These are phyloP conservation scores for Diplolepis rosae DNA, from an alignment of 2,888 invertebrate species.

Conservation along the genomic window DNA sequence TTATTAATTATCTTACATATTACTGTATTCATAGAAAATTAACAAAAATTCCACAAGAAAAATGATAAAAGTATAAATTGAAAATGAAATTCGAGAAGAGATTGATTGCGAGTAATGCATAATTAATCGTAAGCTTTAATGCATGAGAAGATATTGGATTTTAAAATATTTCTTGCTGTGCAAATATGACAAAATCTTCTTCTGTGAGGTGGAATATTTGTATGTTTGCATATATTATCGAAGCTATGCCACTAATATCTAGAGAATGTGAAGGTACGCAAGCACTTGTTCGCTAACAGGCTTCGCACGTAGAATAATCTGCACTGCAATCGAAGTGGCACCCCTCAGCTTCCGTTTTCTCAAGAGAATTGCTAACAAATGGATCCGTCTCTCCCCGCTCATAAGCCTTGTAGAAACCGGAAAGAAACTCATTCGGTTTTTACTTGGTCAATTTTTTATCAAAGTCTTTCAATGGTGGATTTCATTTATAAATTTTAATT, in stretches of 20 bases:
- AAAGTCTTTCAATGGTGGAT: too few relatives aligned
- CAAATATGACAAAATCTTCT: neutral
- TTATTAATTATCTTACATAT: too few relatives aligned
- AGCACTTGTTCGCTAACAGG: neutral
- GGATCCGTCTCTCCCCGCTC: neutral
- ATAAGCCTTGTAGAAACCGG: constrained; percentile 15
- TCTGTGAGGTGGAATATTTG: neutral
- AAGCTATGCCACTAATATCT: neutral
- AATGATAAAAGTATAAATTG: too few relatives aligned
- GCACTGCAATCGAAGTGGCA: neutral
- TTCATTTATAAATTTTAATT: too few relatives aligned
- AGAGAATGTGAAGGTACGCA: neutral
- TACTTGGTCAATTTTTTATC: too few relatives aligned
- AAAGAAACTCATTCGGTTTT: too few relatives aligned
- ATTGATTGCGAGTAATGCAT: too few relatives aligned
- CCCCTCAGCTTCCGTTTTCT: constrained; percentile 18
- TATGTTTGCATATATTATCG: constrained; percentile 12
- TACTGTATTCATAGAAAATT: too few relatives aligned
- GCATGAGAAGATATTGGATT: neutral
- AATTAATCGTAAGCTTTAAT: neutral
- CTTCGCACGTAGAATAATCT: too few relatives aligned
- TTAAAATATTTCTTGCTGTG: neutral
- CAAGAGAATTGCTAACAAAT: constrained; percentile 24
- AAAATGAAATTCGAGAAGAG: too few relatives aligned
- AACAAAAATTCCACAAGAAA: too few relatives aligned